These are phyloP conservation scores for Chiloscyllium plagiosum DNA, from an alignment of 2,113 vertebrate genomes.

Conservation along the genomic window DNA sequence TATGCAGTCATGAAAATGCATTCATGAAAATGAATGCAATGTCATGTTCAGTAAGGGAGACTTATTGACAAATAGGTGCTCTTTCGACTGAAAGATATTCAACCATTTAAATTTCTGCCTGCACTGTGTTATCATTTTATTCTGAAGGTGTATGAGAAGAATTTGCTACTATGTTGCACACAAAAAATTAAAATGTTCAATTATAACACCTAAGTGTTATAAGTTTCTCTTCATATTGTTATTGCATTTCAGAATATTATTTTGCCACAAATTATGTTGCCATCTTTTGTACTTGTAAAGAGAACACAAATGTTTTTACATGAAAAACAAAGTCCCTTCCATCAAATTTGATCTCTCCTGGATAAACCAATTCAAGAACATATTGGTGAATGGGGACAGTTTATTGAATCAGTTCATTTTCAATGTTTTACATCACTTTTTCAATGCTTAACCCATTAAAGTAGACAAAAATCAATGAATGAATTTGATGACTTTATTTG, in stretches of 20 bases:
- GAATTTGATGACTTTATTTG: conserved; percentile 22
- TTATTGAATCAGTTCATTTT: conserved; percentile 37
- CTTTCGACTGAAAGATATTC: background rate
- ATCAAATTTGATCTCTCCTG: background rate
- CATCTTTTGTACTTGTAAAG: background rate
- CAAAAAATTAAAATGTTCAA: background rate
- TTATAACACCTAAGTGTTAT: background rate
- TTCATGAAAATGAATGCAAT: background rate
- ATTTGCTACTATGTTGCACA: background rate
- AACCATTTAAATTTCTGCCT: background rate
- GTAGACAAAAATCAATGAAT: conserved; percentile 1
- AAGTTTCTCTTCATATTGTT: background rate
- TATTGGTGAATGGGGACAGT: conserved; percentile 17
- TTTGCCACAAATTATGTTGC: background rate
- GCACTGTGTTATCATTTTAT: background rate
- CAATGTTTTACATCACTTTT: background rate
- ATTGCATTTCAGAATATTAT: background rate
- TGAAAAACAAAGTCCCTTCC: background rate
- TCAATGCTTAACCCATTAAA: background rate
- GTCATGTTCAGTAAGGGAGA: background rate
- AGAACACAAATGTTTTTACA: background rate
- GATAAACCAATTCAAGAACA: background rate
- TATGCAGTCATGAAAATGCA: background rate
- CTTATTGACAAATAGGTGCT: background rate
- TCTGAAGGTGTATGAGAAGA: background rate